Conservation (phyloP, 2,888 invertebrate genomes). For the Drosophila buzzatii region DNA sequence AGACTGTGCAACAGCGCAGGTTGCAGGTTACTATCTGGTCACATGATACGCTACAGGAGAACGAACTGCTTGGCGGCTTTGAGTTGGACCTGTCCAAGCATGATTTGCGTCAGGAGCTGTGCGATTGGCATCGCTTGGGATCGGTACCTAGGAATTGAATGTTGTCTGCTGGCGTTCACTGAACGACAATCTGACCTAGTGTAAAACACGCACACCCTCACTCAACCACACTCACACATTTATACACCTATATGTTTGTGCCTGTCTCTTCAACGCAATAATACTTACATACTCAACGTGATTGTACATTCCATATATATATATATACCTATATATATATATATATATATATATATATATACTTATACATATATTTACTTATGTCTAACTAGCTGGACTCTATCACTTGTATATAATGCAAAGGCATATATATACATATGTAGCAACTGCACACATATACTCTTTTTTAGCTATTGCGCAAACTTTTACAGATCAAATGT, state of each 20-base stretch:
- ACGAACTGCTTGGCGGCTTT: slow-evolving; percentile 97
- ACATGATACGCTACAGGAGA: slow-evolving; percentile 96
- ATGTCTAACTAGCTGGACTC: slow-evolving; percentile 38
- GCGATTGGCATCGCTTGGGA: slow-evolving; percentile 93
- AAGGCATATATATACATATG: slow-evolving; percentile 7
- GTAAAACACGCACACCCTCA: slow-evolving; percentile 17
- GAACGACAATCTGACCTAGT: slow-evolving; percentile 50
- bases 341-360: slow-evolving; percentile 5
- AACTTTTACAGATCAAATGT: slow-evolving; percentile 34
- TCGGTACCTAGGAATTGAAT: slow-evolving; percentile 78
- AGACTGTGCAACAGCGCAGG: slow-evolving; percentile 90
- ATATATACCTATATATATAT: slow-evolving; percentile 7
- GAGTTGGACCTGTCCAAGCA: slow-evolving; percentile 91
- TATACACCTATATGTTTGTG: slow-evolving; percentile 54
- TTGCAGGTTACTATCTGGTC: slow-evolving; percentile 98
- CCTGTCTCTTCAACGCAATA: slow-evolving; percentile 78
- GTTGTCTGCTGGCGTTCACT: slow-evolving; percentile 12
- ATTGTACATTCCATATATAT: slow-evolving; percentile 75
- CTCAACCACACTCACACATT: slow-evolving; percentile 22
- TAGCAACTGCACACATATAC: slow-evolving; percentile 12
- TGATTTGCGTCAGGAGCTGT: slow-evolving; percentile 91
- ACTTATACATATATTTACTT: slow-evolving; percentile 39
- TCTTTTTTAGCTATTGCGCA: slow-evolving; percentile 43
- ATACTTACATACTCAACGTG: slow-evolving; percentile 76
- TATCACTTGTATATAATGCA: slow-evolving; percentile 49